phyloP scores from a whole-genome alignment of 2,797 vertebrate species.

The Silurus aristotelis region DNA sequence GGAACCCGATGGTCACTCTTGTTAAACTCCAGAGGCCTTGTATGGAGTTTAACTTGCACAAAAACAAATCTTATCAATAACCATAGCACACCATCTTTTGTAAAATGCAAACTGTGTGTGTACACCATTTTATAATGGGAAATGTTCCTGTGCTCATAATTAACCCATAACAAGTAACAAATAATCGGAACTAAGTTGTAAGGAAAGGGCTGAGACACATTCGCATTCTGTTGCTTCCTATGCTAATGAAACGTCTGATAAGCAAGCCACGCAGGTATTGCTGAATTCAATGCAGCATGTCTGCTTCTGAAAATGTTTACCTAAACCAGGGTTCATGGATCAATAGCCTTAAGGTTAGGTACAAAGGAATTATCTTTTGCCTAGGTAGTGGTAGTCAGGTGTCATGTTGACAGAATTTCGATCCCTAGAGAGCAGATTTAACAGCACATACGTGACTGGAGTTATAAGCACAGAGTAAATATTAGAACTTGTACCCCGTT shows the following conservation, averaged over 20 bases:
- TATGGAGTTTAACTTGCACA: neutral
- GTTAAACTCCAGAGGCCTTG: too few species aligned
- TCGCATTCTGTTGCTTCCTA: slow-evolving; percentile 32
- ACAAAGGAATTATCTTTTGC: slow-evolving; percentile 52
- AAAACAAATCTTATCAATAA: neutral
- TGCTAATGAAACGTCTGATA: slow-evolving; percentile 41
- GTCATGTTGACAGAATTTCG: slow-evolving; percentile 36
- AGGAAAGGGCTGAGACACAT: slow-evolving; percentile 24
- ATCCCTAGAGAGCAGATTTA: slow-evolving; percentile 24
- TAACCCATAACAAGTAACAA: neutral
- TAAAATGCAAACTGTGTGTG: neutral
- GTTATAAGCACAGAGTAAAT: slow-evolving; percentile 26
- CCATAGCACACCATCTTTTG: neutral
- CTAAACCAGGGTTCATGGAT: slow-evolving; percentile 41
- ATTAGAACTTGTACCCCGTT: slow-evolving; percentile 4
- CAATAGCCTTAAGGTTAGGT: slow-evolving; percentile 50
- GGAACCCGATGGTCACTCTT: too few species aligned
- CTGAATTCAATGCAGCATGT: slow-evolving; percentile 26
- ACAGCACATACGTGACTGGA: slow-evolving; percentile 21
- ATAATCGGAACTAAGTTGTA: slow-evolving; percentile 42
- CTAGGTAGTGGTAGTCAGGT: slow-evolving; percentile 33
- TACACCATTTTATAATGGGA: neutral
- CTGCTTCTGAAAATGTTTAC: slow-evolving; percentile 47
- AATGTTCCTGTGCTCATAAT: neutral
- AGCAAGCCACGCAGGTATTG: slow-evolving; percentile 21